These are phyloP conservation scores for Petrocephalus zakoni DNA, from an alignment of 2,113 vertebrate species.

Conservation along the genomic window DNA sequence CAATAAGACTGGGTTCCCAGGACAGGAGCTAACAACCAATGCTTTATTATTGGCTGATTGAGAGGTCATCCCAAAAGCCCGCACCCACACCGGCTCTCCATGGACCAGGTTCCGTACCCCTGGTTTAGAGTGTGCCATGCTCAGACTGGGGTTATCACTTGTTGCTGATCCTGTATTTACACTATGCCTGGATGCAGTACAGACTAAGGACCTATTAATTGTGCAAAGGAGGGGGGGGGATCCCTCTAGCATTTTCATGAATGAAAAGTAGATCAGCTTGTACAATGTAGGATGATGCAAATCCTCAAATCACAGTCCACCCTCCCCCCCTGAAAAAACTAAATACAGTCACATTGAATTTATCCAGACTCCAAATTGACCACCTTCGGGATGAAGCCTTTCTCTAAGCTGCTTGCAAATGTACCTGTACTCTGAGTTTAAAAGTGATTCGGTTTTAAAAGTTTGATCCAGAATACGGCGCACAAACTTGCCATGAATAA, in stretches of 20 bases:
- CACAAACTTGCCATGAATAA: neutral
- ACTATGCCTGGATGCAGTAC: neutral
- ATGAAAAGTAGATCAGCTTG: neutral
- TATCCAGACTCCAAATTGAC: neutral
- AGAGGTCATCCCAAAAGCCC: too few species aligned
- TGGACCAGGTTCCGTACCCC: too few species aligned
- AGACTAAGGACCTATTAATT: neutral
- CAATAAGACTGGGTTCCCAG: too few species aligned
- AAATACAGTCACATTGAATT: neutral
- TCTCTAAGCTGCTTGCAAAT: neutral
- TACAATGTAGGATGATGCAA: neutral
- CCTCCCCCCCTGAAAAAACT: neutral
- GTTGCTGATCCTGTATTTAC: neutral
- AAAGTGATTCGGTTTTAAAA: neutral
- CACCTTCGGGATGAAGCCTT: neutral
- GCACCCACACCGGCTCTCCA: too few species aligned
- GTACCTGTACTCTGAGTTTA: neutral
- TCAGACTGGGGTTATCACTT: neutral
- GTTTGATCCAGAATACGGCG: neutral
- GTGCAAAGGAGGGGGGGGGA: neutral
- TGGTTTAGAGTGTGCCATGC: neutral
- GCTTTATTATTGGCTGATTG: too few species aligned
- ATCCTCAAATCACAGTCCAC: neutral
- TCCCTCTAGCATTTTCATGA: too few species aligned
- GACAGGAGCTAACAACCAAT: too few species aligned